These are phyloP conservation scores for Egretta garzetta DNA, from an alignment of 2,113 vertebrate genomes.

Conservation along the genomic window DNA sequence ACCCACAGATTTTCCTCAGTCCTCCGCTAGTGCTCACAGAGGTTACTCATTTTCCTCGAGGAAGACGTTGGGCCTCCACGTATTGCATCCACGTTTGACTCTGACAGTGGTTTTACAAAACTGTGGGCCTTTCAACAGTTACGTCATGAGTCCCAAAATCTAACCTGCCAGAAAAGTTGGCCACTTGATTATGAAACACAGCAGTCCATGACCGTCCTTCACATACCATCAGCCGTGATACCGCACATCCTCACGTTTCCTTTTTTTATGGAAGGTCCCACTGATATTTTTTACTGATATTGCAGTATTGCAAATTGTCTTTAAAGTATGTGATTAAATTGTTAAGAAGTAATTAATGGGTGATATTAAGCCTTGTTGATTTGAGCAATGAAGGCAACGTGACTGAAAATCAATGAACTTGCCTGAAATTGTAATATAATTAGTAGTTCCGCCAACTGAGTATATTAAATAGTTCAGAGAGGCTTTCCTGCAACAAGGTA, in stretches of 20 bases:
- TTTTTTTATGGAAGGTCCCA: background rate
- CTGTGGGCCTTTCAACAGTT: background rate
- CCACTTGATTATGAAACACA: background rate
- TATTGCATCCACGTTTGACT: background rate
- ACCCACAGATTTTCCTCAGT: background rate
- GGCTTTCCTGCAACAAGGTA: constrained; percentile 24
- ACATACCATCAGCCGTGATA: fast-evolving
- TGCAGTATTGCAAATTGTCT: background rate
- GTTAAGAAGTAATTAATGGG: background rate
- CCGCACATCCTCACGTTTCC: background rate
- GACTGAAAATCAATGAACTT: constrained; percentile 47
- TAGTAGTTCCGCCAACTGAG: constrained; percentile 22
- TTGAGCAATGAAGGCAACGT: constrained; percentile 1
- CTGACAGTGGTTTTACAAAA: background rate
- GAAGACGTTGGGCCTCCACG: background rate
- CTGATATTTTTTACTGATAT: background rate
- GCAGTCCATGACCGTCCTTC: background rate
- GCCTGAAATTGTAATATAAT: constrained; percentile 28
- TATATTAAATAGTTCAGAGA: constrained; percentile 10
- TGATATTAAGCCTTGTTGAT: constrained; percentile 1
- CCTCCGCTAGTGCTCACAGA: background rate
- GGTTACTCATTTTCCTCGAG: background rate
- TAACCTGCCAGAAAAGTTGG: background rate
- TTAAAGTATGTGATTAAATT: background rate
- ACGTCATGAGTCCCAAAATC: background rate